Base-by-base conservation (phyloP, 2,113 vertebrate genomes). In the Psephotus haematonotus region DNA sequence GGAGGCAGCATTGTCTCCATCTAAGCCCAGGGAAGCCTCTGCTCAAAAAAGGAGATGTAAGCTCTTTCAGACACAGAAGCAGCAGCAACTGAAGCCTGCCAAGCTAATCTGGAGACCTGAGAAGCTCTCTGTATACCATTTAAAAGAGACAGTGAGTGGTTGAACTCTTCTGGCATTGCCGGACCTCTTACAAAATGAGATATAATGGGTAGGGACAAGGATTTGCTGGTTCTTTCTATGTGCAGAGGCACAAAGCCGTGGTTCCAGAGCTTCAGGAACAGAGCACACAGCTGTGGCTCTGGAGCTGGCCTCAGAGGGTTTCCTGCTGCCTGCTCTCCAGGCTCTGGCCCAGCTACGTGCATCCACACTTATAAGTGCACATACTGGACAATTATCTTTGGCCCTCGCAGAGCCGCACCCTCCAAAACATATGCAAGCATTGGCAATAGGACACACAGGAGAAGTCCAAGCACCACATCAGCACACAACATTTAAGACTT, bases 341-440 rank as follows among this genome's bases (percentile, higher is more conserved):
- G 64, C 78, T 80, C 82, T 90, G 88, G 77, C 92, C 82, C 88
- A 88, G 69, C 35, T 96, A 93, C 65, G 74, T 94, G 93, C 39
- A 95, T 95, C 90, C 88, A 78, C 88, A 11, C 64, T 93, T 83
- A 70, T 37, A 95, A 95, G 86, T 68, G 84, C 82, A 90, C 13
- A 27, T 70, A 8, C 88, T 92, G 77, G 60, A 86, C 74, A 93
- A 41, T 95, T 96, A 81, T 90, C 88, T 93, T 96, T 97, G 96
- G 95, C 95, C 52, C 60, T 67, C 28, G 15, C 52, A 79, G 69
- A 76, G 77, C 90, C 52, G 5, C 92, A 86, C 65, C n/a, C 86
- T 94, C 82, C 77, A 90, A 93, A 83, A 92, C 76, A 84, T 84
- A 94, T 88, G 88, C 31, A 71, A 90, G 60, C 65, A 46, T 10